Base-by-base conservation (phyloP, 2,113 vertebrate genomes). In the Syrrhaptes paradoxus region DNA sequence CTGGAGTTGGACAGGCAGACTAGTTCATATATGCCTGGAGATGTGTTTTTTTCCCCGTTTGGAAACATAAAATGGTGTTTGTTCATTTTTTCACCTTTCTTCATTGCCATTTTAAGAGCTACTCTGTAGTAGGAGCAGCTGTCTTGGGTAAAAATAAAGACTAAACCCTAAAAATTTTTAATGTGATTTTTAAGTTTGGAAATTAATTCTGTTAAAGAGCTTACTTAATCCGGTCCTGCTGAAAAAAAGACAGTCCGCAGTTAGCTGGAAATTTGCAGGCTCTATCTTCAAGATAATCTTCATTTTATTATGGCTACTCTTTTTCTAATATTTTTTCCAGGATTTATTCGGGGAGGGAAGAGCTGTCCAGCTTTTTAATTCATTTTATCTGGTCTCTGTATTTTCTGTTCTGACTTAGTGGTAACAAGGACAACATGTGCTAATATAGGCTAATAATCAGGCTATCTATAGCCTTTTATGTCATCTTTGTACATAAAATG, bases 401-500 rank as follows among this genome's bases (percentile, higher is more conserved):
- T 89, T 76, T 73, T 59, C 85, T 67, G 10, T 78, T 90, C 93
- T 71, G 54, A 38, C 58, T 86, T 81, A 90, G 58, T 62, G 68
- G 68, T 34, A 84, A 78, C 51, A 94, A 83, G 90, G 90, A 92
- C 92, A 89, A 92, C 65, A 74, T 75, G 82, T 94, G 76, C 85
- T 90, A 93, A 82, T 68, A 84, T 16, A 74, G 36, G 51, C 57
- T 89, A 84, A 95, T 82, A 94, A 92, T 55, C 68, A 59, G 36
- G 22, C 78, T 93, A 90, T 95, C 94, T 87, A 59, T 63, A 94
- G 85, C 57, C 38, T 95, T 96, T 91, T 88, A 46, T 93, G 81
- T 88, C 68, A 88, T 88, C 72, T 89, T 90, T 65, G 85, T 95
- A 93, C 62, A 91, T 68, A 95, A 90, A 93, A 72, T 57, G 85